phyloP scores from a whole-genome alignment of 2,888 invertebrate species.

The Aphidius colemani region DNA sequence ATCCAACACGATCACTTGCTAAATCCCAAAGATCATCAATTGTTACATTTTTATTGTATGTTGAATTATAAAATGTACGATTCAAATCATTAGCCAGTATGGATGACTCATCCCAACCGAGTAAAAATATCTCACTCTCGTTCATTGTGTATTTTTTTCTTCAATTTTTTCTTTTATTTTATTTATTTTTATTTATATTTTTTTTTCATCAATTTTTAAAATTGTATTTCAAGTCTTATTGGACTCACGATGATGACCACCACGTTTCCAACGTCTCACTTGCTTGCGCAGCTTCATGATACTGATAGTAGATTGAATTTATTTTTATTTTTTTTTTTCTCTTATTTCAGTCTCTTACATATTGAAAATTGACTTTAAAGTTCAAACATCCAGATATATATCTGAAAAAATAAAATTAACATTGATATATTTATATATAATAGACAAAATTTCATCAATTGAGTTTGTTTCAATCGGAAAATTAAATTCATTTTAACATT shows the following conservation, averaged over 20 bases:
- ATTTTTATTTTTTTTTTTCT: not conserved
- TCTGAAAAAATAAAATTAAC: not conserved
- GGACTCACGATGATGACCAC: conserved; percentile 37
- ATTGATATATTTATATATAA: not conserved
- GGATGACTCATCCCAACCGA: conserved; percentile 49
- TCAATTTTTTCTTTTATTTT: conserved; percentile 13
- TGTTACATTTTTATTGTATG: conserved; percentile 40
- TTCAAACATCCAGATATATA: too few relatives aligned
- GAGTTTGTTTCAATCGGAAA: conserved; percentile 7
- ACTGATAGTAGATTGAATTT: not conserved
- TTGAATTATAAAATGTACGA: conserved; percentile 45
- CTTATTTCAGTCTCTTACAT: too few relatives aligned
- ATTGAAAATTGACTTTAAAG: too few relatives aligned
- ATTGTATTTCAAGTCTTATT: conserved; percentile 17
- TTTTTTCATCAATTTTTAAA: conserved; percentile 10
- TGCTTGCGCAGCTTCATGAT: conserved; percentile 39
- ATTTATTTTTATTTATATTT: conserved; percentile 6
- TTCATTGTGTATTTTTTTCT: conserved; percentile 42
- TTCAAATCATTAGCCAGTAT: conserved; percentile 42
- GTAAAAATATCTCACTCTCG: conserved; percentile 52
- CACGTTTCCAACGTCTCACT: conserved; percentile 38
- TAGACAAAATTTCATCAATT: not conserved
- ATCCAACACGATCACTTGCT: conserved; percentile 73
- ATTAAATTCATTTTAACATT: conserved; percentile 13
- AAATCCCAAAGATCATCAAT: conserved; percentile 56